These are phyloP conservation scores for Lineus longissimus DNA, from an alignment of 1,140 invertebrate species.

Conservation along the genomic window DNA sequence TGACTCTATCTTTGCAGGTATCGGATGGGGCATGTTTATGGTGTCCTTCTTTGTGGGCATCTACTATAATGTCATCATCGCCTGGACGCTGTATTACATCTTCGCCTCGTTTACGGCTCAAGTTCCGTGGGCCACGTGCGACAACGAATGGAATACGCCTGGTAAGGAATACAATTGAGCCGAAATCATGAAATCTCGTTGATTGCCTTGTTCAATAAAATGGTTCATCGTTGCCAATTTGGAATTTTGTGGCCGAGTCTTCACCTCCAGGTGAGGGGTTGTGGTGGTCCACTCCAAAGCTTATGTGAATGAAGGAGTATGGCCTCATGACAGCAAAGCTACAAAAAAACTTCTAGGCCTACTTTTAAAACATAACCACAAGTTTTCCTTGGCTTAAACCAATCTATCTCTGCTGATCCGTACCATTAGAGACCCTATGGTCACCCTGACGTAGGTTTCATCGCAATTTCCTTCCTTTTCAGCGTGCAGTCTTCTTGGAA, in stretches of 20 bases:
- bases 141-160: slow-evolving; percentile 87
- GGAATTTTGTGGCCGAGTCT: background rate
- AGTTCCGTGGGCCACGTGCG: slow-evolving; percentile 91
- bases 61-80: slow-evolving; percentile 98
- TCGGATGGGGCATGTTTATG: slow-evolving; percentile 93
- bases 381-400: too few species aligned
- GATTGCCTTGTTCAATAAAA: background rate
- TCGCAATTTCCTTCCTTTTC: background rate
- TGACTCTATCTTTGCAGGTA: slow-evolving; percentile 69
- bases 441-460: too few species aligned
- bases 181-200: too few species aligned
- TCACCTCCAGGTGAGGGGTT: background rate
- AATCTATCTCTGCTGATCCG: too few species aligned
- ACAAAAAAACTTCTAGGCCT: background rate
- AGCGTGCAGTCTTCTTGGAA: background rate
- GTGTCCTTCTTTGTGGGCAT: slow-evolving; percentile 96
- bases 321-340: background rate
- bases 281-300: background rate
- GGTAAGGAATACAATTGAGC: too few species aligned
- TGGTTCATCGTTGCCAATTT: background rate
- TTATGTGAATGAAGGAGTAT: background rate
- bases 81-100: slow-evolving; percentile 94
- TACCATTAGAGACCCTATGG: too few species aligned
- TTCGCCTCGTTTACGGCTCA: slow-evolving; percentile 55
- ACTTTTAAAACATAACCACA: too few species aligned